These are phyloP conservation scores for Xestia rhomboidea DNA, from an alignment of 2,888 invertebrate genomes.

Conservation along the genomic window DNA sequence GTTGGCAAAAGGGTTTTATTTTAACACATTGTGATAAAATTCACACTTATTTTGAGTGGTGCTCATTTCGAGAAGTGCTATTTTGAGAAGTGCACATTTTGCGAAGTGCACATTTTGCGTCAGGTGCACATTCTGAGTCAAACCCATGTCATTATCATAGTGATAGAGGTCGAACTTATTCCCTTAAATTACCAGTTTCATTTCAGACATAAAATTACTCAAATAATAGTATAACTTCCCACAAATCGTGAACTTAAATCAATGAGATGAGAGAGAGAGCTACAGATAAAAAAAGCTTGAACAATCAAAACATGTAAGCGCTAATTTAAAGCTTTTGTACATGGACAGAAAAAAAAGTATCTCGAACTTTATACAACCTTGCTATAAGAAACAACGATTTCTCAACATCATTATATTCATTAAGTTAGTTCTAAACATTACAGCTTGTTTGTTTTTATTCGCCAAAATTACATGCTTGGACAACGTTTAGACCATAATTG, in stretches of 20 bases:
- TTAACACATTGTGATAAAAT: too few relatives aligned
- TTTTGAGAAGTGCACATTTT: too few relatives aligned
- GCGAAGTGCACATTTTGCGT: too few relatives aligned
- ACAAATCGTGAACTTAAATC: not conserved
- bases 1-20: too few relatives aligned
- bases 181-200: not conserved
- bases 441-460: constrained; percentile 80
- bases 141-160: not conserved
- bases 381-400: constrained; percentile 41
- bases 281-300: not conserved
- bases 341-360: not conserved
- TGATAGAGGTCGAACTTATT: not conserved
- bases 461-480: constrained; percentile 80
- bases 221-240: not conserved
- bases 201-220: too few relatives aligned
- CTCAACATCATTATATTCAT: constrained; percentile 62
- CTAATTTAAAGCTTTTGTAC: constrained; percentile 10
- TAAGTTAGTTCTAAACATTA: constrained; percentile 67
- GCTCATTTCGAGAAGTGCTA: too few relatives aligned
- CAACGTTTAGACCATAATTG: constrained; percentile 76
- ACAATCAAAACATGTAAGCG: not conserved
- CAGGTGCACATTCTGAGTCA: too few relatives aligned
- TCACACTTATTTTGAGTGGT: too few relatives aligned
- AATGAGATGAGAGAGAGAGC: not conserved
- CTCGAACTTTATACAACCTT: constrained; percentile 12